These are phyloP conservation scores for Papilio machaon DNA, from an alignment of 1,140 invertebrate species.

Conservation along the genomic window DNA sequence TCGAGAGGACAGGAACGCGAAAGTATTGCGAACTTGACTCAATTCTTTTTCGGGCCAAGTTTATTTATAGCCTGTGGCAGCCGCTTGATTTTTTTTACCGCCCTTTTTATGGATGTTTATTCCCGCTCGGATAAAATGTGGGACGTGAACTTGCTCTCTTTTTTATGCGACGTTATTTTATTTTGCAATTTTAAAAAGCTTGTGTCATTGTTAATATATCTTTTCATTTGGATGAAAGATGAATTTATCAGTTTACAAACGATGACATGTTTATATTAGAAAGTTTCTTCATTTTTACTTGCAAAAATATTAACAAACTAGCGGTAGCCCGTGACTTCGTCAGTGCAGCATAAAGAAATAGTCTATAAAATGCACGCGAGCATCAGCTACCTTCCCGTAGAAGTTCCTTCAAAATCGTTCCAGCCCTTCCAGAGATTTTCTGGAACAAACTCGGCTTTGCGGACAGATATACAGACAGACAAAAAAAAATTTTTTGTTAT, in stretches of 20 bases:
- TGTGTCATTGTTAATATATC: not conserved
- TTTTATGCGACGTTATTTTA: conserved; percentile 21
- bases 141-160: conserved; percentile 44
- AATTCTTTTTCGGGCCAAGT: conserved; percentile 50
- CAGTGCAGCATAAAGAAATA: too few relatives aligned
- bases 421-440: too few relatives aligned
- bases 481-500: too few relatives aligned
- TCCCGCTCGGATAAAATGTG: conserved; percentile 35
- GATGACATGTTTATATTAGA: too few relatives aligned
- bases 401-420: too few relatives aligned
- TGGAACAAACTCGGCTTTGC: too few relatives aligned
- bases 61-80: conserved; percentile 41
- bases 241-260: too few relatives aligned
- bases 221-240: not conserved
- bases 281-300: not conserved
- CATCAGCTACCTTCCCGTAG: too few relatives aligned
- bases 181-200: conserved; percentile 10
- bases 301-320: too few relatives aligned
- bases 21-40: conserved; percentile 66
- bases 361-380: too few relatives aligned
- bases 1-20: conserved; percentile 36
- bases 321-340: too few relatives aligned
- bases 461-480: too few relatives aligned
- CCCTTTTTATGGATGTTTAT: conserved; percentile 37
- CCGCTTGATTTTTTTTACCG: conserved; percentile 34